A percentile compares a stretch with the other conserved stretches of the same genome.
Evolutionary conservation across 2,797 vertebrate species (phyloP).

Genomic region (Helicolenus hilgendorfi): DNA sequence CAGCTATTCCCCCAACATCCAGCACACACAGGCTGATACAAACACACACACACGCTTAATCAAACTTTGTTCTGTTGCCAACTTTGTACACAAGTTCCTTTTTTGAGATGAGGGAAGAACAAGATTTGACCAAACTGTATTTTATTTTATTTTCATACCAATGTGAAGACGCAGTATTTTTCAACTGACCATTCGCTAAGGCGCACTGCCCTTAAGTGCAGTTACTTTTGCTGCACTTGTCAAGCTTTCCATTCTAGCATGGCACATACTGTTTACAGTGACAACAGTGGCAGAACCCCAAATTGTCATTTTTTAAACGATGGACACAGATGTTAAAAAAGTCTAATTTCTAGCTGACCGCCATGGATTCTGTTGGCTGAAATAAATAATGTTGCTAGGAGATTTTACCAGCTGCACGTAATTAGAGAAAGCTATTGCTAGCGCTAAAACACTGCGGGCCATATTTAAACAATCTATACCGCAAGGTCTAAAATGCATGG

Average conservation of each 20-base stretch:
- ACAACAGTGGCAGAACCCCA: neutral
- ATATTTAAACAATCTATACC: neutral
- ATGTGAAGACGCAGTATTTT: neutral
- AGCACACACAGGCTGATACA: conserved; percentile 49
- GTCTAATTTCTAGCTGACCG: neutral
- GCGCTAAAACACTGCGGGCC: too few species aligned
- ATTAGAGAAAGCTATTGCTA: neutral
- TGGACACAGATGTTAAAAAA: neutral
- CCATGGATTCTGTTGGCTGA: neutral
- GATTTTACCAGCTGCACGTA: neutral
- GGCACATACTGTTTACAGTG: neutral
- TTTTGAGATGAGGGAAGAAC: neutral
- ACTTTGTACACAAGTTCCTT: conserved; percentile 51
- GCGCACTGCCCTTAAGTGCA: neutral
- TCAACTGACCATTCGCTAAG: neutral
- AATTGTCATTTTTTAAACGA: neutral
- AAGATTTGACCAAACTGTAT: neutral
- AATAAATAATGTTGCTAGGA: neutral
- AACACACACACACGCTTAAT: conserved; percentile 14
- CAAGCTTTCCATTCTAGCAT: neutral
- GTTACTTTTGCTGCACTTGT: neutral
- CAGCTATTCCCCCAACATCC: conserved; percentile 88
- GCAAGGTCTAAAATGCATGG: too few species aligned
- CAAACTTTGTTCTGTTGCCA: conserved; percentile 61
- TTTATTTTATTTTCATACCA: neutral